Evolutionary conservation across 2,113 vertebrate species (phyloP).

Genomic region (Stictonetta naevosa): DNA sequence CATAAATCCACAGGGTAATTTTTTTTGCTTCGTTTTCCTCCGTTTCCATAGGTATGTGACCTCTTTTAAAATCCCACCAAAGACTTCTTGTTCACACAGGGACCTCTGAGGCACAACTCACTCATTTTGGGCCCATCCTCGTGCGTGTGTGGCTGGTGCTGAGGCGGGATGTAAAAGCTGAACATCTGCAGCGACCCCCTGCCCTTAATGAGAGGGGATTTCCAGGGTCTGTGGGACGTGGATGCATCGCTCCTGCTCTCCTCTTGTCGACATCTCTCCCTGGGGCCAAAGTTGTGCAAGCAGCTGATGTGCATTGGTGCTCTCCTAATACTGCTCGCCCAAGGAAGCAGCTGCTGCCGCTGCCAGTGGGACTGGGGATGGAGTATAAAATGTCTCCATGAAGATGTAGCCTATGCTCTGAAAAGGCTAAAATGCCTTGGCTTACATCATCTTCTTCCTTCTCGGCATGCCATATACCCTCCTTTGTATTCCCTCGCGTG

Average conservation of each 20-base stretch:
- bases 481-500: neutral
- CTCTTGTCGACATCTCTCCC: neutral
- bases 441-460: neutral
- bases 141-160: neutral
- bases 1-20: neutral
- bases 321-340: neutral
- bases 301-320: neutral
- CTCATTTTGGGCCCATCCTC: neutral
- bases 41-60: neutral
- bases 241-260: neutral
- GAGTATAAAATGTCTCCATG: neutral
- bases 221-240: neutral
- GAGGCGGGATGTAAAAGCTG: accelerated
- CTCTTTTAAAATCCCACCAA: neutral
- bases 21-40: neutral
- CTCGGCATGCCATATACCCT: neutral
- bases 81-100: accelerated
- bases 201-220: neutral
- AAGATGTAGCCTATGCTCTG: neutral
- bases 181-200: neutral
- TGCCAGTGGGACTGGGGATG: neutral
- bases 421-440: neutral
- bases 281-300: neutral
- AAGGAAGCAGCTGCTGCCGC: neutral
- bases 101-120: neutral